A percentile compares a stretch with the other conserved stretches of the same genome.
Conservation (phyloP, 1,140 invertebrate genomes). For the Aphelenchoides besseyi region DNA sequence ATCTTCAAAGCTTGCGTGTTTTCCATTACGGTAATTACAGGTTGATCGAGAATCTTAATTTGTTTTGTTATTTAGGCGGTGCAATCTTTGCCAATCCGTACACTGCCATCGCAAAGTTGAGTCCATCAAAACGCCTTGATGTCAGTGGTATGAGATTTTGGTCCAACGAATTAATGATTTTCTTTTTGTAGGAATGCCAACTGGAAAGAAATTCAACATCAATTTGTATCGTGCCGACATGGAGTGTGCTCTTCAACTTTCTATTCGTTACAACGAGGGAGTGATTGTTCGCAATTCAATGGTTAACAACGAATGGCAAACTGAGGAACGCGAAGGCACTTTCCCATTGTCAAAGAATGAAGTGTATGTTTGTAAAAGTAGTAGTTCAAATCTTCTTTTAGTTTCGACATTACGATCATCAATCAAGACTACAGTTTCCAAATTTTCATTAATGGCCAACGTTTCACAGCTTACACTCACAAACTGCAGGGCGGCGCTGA, state of each 20-base stretch:
- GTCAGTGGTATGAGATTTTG: conserved; percentile 58
- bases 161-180: background rate
- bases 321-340: conserved; percentile 58
- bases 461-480: conserved; percentile 44
- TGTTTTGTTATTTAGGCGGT: conserved; percentile 34
- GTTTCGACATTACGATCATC: conserved; percentile 61
- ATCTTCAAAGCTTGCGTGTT: conserved; percentile 49
- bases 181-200: background rate
- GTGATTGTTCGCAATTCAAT: conserved; percentile 60
- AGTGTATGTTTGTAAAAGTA: too few relatives aligned
- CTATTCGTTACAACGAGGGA: conserved; percentile 60
- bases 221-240: conserved; percentile 57
- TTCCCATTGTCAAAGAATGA: conserved; percentile 57
- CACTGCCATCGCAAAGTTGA: conserved; percentile 55
- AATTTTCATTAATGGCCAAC: conserved; percentile 52
- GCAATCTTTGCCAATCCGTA: conserved; percentile 55
- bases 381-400: conserved; percentile 27
- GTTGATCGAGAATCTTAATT: background rate
- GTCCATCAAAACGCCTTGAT: conserved; percentile 57
- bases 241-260: conserved; percentile 59
- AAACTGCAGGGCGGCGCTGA: conserved; percentile 27
- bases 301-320: conserved; percentile 52
- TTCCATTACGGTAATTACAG: conserved; percentile 57
- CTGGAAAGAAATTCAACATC: conserved; percentile 39
- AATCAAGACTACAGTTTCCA: conserved; percentile 53